A percentile compares a stretch with the other conserved stretches of the same genome.
phyloP scores from a whole-genome alignment of 2,888 invertebrate species.

The Himalopsyche tibetana region DNA sequence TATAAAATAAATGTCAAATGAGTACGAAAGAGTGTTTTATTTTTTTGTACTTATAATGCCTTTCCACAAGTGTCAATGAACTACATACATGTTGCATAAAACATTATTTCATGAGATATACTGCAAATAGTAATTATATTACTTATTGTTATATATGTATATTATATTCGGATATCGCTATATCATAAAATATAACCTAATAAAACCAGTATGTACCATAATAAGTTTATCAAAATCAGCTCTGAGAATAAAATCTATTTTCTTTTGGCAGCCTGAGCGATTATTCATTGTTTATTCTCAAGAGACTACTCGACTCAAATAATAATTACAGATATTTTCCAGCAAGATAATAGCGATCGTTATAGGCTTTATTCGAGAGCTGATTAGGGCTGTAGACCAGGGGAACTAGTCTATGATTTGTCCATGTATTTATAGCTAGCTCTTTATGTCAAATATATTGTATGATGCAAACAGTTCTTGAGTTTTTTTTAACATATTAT shows the following conservation, averaged over 20 bases:
- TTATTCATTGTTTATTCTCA: constrained; percentile 45
- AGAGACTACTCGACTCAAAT: constrained; percentile 42
- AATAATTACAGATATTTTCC: constrained; percentile 44
- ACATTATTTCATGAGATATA: too few relatives aligned
- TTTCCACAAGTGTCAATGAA: too few relatives aligned
- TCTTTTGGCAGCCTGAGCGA: background rate
- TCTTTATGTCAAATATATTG: too few relatives aligned
- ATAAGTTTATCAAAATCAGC: constrained; percentile 1
- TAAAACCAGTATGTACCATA: background rate
- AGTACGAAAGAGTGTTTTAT: too few relatives aligned
- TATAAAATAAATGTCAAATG: too few relatives aligned
- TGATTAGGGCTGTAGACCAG: constrained; percentile 2
- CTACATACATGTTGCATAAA: too few relatives aligned
- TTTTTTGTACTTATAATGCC: too few relatives aligned
- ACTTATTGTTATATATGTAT: rapidly evolving
- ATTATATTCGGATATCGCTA: too few relatives aligned
- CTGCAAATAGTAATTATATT: too few relatives aligned
- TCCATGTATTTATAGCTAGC: background rate
- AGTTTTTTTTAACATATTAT: too few relatives aligned
- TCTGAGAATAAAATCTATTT: constrained; percentile 23
- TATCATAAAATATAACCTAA: too few relatives aligned
- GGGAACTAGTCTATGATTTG: background rate
- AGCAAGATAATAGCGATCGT: constrained; percentile 34
- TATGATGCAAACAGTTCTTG: too few relatives aligned
- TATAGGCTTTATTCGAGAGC: constrained; percentile 37